These are phyloP conservation scores for Pantherophis guttatus DNA, from an alignment of 2,113 vertebrate species.

Conservation along the genomic window DNA sequence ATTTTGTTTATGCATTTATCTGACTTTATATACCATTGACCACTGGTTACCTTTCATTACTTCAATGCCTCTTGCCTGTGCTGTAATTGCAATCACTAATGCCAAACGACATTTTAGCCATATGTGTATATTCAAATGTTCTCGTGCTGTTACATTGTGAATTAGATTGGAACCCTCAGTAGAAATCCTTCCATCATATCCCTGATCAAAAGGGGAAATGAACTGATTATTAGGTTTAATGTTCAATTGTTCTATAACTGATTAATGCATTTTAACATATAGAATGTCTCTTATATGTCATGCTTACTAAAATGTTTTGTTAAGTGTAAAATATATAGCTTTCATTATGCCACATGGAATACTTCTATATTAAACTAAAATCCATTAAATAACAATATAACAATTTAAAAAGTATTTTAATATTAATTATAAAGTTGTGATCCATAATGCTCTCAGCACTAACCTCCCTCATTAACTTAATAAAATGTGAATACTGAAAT, in stretches of 20 bases:
- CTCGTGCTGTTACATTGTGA: conserved; percentile 66
- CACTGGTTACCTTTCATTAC: conserved; percentile 65
- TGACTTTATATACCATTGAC: background rate
- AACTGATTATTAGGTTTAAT: background rate
- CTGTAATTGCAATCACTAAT: conserved; percentile 69
- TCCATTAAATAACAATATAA: background rate
- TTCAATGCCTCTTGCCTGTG: conserved; percentile 64
- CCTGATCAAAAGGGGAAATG: conserved; percentile 40
- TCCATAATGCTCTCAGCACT: background rate
- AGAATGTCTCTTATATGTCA: background rate
- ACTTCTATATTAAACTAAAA: background rate
- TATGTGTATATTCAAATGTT: conserved; percentile 67
- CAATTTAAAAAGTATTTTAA: background rate
- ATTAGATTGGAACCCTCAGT: conserved; percentile 42
- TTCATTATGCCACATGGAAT: background rate
- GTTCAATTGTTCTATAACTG: background rate
- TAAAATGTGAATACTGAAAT: conserved; percentile 31
- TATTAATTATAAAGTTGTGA: background rate
- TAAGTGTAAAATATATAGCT: background rate
- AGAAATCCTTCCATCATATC: conserved; percentile 26
- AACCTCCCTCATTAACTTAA: background rate
- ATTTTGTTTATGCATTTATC: background rate
- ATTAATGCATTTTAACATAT: background rate
- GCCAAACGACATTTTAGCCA: conserved; percentile 83
- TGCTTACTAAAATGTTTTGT: background rate